Evolutionary conservation across 2,797 vertebrate species (phyloP), one percentile per base, ranked within the genome.

Genomic region (Mycteria americana): DNA sequence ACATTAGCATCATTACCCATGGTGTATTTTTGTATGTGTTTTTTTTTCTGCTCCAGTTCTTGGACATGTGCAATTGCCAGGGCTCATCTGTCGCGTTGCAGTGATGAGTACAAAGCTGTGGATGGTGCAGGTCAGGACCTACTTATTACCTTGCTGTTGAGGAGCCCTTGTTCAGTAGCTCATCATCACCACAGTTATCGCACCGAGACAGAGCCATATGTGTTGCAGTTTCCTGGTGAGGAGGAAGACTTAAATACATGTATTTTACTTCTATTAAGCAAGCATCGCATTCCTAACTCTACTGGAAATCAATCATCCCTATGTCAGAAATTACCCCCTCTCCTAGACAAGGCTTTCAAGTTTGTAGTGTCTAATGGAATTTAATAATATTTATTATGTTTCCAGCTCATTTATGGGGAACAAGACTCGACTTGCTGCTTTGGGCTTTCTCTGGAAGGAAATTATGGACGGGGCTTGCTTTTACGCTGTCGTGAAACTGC

Each of bases 351-450:
- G 35, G 53, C 85, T 92, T 92, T 80, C 59, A 41, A 27, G 53
- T 65, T 54, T 54, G 43, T 19, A 84, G 25, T 12, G n/a, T 39
- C 69, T 93, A 33, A 1, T 50, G 91, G 92, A 94, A 92, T 95
- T 85, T 68, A 50, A 27, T 3, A 5, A 48, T 72, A 24, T 88
- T 95, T 54, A 75, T 92, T 85, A 63, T 33, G 75, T 89, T 92
- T 87, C 57, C 59, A 68, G 39, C 80, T 24, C 3, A 1, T 64
- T 82, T 41, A 1, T 27, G 65, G 82, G 59, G 21, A 92, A 82
- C 96, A 89, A 80, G 96, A 72, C n/a, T 16, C 24, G 87, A 75
- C 96, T 96, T 77, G 93, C 70, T 57, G 79, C 69, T 76, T 64
- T 30, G 81, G 92, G 77, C 69, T 87, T 76, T 64, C 77, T 87